A percentile compares a stretch with the other conserved stretches of the same genome.
Evolutionary conservation across 2,113 vertebrate species (phyloP).

Genomic region (Megaleporinus macrocephalus): DNA sequence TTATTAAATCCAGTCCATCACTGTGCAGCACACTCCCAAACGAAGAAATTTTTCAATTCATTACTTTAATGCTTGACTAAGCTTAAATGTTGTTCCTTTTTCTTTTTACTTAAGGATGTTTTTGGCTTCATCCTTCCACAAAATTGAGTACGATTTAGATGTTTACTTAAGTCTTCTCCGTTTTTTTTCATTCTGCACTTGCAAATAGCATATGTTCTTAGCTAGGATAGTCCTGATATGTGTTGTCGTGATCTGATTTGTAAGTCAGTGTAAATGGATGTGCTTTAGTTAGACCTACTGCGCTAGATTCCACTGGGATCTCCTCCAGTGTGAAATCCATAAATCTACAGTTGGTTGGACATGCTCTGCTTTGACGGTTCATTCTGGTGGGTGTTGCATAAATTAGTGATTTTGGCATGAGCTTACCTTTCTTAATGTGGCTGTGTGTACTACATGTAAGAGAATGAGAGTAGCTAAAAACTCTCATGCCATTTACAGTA

Average conservation of each 20-base stretch:
- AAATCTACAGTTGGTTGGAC: not conserved
- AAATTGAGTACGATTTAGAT: no score
- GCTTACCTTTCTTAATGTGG: not conserved
- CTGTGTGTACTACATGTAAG: no score
- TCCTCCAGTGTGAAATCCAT: not conserved
- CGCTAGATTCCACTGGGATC: not conserved
- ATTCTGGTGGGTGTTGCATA: not conserved
- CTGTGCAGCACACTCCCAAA: no score
- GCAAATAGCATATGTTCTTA: not conserved
- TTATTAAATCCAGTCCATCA: no score
- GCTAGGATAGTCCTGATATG: not conserved
- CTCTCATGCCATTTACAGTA: no score
- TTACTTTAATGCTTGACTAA: no score
- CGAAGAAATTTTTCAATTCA: no score
- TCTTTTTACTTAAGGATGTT: no score
- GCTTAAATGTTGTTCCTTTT: no score
- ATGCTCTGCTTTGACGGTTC: not conserved
- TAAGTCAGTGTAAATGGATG: not conserved
- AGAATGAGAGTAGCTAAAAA: no score
- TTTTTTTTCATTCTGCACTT: not conserved
- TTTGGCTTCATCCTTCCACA: no score
- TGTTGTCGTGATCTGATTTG: not conserved
- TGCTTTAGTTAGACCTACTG: not conserved
- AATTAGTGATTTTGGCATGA: not conserved
- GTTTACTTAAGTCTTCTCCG: no score